Conservation (phyloP, 2,797 vertebrate species). For the Dromococcyx pavoninus region DNA sequence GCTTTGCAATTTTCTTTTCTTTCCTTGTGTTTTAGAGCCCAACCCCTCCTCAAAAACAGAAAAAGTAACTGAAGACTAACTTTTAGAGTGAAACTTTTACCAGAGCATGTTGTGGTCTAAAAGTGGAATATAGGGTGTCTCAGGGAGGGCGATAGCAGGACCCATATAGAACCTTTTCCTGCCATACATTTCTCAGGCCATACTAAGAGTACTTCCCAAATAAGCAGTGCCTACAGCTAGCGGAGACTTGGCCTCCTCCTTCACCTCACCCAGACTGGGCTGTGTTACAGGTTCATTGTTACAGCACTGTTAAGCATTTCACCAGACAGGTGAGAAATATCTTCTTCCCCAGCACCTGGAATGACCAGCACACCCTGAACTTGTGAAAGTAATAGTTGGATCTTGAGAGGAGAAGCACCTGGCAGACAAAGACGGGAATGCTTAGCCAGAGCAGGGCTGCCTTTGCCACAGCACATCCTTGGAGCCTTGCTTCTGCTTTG, state of each 20-base stretch:
- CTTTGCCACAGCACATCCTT: neutral
- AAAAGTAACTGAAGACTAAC: neutral
- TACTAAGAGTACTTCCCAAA: neutral
- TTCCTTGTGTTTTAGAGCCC: neutral
- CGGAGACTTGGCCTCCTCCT: neutral
- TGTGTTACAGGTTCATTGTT: neutral
- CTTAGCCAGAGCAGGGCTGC: neutral
- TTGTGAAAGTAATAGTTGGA: neutral
- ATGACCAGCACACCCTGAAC: neutral
- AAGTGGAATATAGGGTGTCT: neutral
- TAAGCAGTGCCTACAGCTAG: neutral
- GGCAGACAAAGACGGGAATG: neutral
- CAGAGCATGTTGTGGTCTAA: neutral
- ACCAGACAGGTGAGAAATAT: neutral
- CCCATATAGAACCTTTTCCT: neutral
- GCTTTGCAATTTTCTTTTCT: neutral
- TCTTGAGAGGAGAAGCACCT: neutral
- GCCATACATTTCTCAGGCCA: neutral
- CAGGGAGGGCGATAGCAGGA: neutral
- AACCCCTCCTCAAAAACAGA: neutral
- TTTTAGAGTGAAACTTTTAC: neutral
- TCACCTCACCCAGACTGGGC: neutral
- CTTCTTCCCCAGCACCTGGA: neutral
- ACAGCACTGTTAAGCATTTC: neutral
- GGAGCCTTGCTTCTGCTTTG: neutral